Conservation (phyloP, 92 coral and sea anemone species). For the Parazoanthus atlanticus region DNA sequence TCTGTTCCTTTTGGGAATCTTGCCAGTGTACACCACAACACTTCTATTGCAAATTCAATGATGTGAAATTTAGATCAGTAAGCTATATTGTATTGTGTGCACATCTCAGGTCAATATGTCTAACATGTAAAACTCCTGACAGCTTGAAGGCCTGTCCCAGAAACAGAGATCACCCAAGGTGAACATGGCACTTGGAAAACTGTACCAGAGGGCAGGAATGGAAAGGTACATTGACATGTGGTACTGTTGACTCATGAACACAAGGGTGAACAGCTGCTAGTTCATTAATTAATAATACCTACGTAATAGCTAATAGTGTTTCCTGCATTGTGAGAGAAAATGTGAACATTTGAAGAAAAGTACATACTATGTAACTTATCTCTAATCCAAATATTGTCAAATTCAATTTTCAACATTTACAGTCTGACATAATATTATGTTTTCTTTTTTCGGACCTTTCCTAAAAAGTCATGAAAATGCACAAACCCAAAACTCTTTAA, state of each 20-base stretch:
- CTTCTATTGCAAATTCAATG: too few relatives aligned
- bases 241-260: background rate
- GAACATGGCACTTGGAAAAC: slow-evolving; percentile 91
- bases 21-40: too few relatives aligned
- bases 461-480: too few relatives aligned
- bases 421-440: background rate
- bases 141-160: slow-evolving; percentile 99
- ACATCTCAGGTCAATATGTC: background rate
- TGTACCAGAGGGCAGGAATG: slow-evolving; percentile 91
- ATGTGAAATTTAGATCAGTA: too few relatives aligned
- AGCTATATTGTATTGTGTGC: background rate
- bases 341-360: background rate
- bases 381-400: background rate
- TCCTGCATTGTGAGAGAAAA: too few relatives aligned
- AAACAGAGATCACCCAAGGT: slow-evolving; percentile 93
- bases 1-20: too few relatives aligned
- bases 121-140: background rate
- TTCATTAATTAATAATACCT: too few relatives aligned
- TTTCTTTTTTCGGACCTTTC: background rate
- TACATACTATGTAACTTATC: background rate
- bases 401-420: background rate
- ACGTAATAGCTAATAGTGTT: too few relatives aligned
- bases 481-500: too few relatives aligned
- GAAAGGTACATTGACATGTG: slow-evolving; percentile 74
- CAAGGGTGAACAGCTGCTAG: background rate